phyloP scores from a whole-genome alignment of 2,888 invertebrate species.

The Ommatoiulus sabulosus region DNA sequence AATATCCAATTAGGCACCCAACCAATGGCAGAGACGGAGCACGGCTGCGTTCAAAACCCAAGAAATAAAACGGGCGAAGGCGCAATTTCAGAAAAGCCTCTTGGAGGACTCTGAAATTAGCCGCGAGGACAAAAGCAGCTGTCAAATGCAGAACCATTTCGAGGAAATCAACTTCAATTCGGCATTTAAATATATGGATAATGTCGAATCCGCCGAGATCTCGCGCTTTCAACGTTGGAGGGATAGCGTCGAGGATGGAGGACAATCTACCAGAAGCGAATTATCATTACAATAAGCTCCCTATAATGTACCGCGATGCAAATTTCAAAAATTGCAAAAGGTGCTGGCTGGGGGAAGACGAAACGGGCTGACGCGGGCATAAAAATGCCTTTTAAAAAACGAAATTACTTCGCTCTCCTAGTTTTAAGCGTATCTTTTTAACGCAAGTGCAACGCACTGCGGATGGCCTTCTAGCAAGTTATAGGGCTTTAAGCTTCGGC shows the following conservation, averaged over 20 bases:
- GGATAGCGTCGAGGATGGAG: not conserved
- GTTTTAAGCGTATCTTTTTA: not conserved
- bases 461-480: not conserved
- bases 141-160: not conserved
- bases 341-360: not conserved
- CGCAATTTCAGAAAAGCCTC: not conserved
- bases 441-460: not conserved
- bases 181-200: not conserved
- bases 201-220: not conserved
- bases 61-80: not conserved
- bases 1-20: conserved; percentile 11
- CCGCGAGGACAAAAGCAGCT: conserved; percentile 3
- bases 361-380: not conserved
- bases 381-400: not conserved
- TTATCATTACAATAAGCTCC: not conserved
- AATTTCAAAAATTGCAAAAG: not conserved
- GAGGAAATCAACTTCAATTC: not conserved
- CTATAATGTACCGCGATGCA: not conserved
- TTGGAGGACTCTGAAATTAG: not conserved
- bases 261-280: not conserved
- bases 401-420: not conserved
- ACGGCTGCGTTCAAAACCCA: not conserved
- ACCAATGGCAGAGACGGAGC: not conserved
- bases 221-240: too few species aligned
- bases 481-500: not conserved